Base-by-base conservation (phyloP, 1,140 invertebrate species). In the Aricia agestis region DNA sequence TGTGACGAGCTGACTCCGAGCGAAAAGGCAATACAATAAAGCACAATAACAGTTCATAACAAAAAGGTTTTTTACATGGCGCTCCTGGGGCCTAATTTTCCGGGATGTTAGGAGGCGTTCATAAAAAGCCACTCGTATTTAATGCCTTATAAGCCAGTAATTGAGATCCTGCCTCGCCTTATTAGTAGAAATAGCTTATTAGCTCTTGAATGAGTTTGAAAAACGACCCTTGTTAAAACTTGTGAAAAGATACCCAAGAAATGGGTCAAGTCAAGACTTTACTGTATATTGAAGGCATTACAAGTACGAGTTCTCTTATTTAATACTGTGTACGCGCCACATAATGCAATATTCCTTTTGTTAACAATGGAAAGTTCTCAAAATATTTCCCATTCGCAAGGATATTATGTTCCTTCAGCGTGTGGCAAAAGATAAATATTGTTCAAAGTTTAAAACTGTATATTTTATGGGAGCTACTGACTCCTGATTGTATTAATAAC, bases 241-340 rank as follows among this genome's bases (percentile, higher is more conserved):
- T 18, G 59, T 18, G 58, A 59, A 59, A 25, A 63, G 59, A 63
- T 25, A 25, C 17, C n/a, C 10, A 19, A 17, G 18, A 63, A 63
- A 11, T 63, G 59, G 59, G 59, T 63, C 59, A 63, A 63, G 59
- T 63, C 59, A 63, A 63, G 59, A 63, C 19, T 63, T 63, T 63
- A 63, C 18, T n/a, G n/a, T n/a, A 63, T 63, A 19, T 63, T 63
- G 18, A 63, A 63, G 59, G 59, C 18, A 36, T 36, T 36, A 36
- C 36, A 10, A 63, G 19, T 63, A 19, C 59, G 18, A 63, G 59
- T 19, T 63, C 11, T 52, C 10, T 63, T 25, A 63, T 19, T 63
- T 63, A 63, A 19, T 19, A 63, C 19, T 63, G 45, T 11, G 13
- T 13, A 52, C 45, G 1, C 45, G 45, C 45, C 45, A 52, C 13